Evolutionary conservation across 2,113 vertebrate genomes (phyloP).

Genomic region (Leptodactylus fuscus): DNA sequence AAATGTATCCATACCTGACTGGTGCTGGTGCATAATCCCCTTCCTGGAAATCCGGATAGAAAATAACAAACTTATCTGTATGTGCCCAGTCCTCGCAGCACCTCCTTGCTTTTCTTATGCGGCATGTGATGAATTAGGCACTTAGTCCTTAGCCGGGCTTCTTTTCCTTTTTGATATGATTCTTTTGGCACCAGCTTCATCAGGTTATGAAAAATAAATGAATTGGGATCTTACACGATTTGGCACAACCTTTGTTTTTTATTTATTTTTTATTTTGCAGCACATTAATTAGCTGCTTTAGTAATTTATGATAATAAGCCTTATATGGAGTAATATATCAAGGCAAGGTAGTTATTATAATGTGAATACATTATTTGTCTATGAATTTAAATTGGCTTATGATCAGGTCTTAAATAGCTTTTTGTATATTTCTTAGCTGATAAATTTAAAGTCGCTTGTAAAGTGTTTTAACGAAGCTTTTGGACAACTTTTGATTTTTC

Average conservation of each 20-base stretch:
- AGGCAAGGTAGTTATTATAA: neutral
- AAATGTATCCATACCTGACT: conserved; percentile 25
- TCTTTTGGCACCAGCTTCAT: conserved; percentile 21
- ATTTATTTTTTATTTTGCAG: neutral
- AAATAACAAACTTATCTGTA: conserved; percentile 24
- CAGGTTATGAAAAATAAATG: neutral
- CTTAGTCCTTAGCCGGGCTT: neutral
- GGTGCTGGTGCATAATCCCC: neutral
- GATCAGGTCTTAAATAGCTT: neutral
- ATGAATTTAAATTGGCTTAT: neutral
- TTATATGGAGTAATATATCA: neutral
- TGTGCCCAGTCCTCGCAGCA: neutral
- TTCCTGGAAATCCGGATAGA: conserved; percentile 24
- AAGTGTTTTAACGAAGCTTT: no score
- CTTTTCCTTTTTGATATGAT: neutral
- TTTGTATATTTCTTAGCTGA: neutral
- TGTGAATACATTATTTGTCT: neutral
- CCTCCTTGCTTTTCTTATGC: neutral
- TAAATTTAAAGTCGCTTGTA: no score
- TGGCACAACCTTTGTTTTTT: neutral
- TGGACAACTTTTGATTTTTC: no score
- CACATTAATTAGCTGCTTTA: conserved; percentile 3
- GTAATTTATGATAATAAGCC: conserved; percentile 13
- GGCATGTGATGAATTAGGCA: conserved; percentile 19
- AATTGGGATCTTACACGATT: neutral